Evolutionary conservation across 2,797 vertebrate species (phyloP).

Genomic region (Siniperca undulata): DNA sequence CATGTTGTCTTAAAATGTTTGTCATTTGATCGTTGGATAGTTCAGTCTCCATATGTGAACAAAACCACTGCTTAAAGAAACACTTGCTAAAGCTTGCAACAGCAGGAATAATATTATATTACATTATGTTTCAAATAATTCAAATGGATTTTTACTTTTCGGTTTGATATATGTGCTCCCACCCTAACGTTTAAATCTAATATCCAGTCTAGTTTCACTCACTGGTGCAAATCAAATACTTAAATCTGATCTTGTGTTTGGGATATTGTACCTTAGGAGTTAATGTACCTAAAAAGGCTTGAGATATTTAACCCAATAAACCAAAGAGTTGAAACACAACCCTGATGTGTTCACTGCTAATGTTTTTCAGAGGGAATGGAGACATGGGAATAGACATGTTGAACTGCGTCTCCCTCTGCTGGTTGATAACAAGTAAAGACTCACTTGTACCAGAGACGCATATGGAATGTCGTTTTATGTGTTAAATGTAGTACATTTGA

Average conservation of each 20-base stretch:
- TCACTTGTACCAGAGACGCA: background rate
- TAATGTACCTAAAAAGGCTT: background rate
- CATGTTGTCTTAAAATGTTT: background rate
- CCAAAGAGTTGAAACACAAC: constrained; percentile 38
- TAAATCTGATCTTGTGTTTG: background rate
- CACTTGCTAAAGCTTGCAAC: background rate
- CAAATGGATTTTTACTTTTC: background rate
- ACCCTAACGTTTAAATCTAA: background rate
- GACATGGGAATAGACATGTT: background rate
- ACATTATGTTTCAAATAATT: background rate
- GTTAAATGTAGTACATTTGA: background rate
- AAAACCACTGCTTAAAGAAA: background rate
- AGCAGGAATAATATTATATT: background rate
- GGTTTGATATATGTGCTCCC: background rate
- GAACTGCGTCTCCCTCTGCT: constrained; percentile 63
- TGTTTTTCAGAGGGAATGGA: background rate
- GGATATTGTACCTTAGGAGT: background rate
- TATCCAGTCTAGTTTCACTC: background rate
- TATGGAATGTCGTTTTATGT: background rate
- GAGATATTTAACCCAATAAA: constrained; percentile 38
- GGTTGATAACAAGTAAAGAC: constrained; percentile 21
- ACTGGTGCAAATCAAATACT: background rate
- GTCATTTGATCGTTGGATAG: background rate
- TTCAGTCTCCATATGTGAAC: background rate
- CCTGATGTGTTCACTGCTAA: background rate